phyloP scores from a whole-genome alignment of 2,797 vertebrate genomes.

The Sebastes diaconus region DNA sequence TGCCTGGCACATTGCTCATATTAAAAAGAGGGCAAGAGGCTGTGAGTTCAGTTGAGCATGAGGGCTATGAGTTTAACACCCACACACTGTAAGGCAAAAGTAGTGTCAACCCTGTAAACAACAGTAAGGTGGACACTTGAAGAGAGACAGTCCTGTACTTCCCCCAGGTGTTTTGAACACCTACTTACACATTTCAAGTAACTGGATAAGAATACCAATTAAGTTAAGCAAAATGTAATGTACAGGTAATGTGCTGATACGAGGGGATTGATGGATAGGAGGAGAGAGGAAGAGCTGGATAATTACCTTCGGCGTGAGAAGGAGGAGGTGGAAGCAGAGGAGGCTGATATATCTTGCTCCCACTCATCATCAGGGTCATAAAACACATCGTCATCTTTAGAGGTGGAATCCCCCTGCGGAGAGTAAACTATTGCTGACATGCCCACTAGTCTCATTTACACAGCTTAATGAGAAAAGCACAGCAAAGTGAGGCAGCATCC shows the following conservation, averaged over 20 bases:
- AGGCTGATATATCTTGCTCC: slow-evolving; percentile 91
- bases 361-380: slow-evolving; percentile 94
- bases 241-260: not conserved
- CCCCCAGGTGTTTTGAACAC: not conserved
- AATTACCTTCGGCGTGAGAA: slow-evolving; percentile 92
- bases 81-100: not conserved
- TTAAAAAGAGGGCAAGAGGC: slow-evolving; percentile 8
- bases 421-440: slow-evolving; percentile 65
- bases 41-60: not conserved
- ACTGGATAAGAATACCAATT: slow-evolving; percentile 19
- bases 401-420: slow-evolving; percentile 82
- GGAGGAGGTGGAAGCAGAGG: slow-evolving; percentile 77
- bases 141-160: not conserved
- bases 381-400: slow-evolving; percentile 90
- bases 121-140: not conserved
- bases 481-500: slow-evolving; percentile 43
- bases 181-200: not conserved
- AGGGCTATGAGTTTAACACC: not conserved
- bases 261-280: slow-evolving; percentile 12
- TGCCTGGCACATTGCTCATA: slow-evolving; percentile 33
- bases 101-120: not conserved
- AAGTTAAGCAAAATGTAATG: not conserved
- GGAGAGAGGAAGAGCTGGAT: slow-evolving; percentile 29
- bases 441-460: slow-evolving; percentile 57
- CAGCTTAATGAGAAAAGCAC: slow-evolving; percentile 67